Base-by-base conservation (phyloP, 2,113 vertebrate species). In the Chaetodon trifascialis region DNA sequence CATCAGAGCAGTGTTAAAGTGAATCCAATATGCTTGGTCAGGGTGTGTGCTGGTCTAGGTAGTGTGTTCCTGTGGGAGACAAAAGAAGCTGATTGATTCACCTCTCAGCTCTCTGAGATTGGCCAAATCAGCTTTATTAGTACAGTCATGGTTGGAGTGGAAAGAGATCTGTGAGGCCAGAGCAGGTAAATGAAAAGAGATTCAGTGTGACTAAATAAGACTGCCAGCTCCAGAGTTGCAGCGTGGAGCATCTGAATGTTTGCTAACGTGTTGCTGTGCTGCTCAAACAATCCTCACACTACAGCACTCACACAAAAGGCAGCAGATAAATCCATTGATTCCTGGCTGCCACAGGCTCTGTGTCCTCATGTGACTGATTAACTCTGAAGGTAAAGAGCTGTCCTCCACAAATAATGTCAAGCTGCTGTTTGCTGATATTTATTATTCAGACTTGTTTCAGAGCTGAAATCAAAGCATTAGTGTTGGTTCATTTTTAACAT, bases 1-100 rank as follows among this genome's bases (percentile, higher is more conserved):
- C 79, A 82, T 82, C 79, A 79, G 63, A 73, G 34, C 68, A 34
- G 47, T 73, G 69, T 86, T 84, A 85, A 82, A 86, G 82, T 85
- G 68, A 91, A 88, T 88, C 73, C 91, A 89, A 85, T 87, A 86
- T 88, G 83, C 81, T 89, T 72, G 84, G 82, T 87, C 90, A 88
- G 83, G 65, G 68, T 55, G 66, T 60, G 21, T 23, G 21, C 76
- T 76, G 36, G 71, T 86, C 66, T 68, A 82, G 82, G 83, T 86
- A 65, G 68, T 3, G 34, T 60, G 71, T 44, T 88, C 88, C 85
- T 73, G 71, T 49, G 87, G 87, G 83, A 89, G 80, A 88, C 76
- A 79, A 67, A 88, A 60, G 64, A 60, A 83, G 73, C 79, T 82
- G 83, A 92, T 91, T 89, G 88, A 88, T 93, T 86, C 70, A 67